Conservation (phyloP, 1,140 invertebrate genomes). For the Leptonema lineaticorne region DNA sequence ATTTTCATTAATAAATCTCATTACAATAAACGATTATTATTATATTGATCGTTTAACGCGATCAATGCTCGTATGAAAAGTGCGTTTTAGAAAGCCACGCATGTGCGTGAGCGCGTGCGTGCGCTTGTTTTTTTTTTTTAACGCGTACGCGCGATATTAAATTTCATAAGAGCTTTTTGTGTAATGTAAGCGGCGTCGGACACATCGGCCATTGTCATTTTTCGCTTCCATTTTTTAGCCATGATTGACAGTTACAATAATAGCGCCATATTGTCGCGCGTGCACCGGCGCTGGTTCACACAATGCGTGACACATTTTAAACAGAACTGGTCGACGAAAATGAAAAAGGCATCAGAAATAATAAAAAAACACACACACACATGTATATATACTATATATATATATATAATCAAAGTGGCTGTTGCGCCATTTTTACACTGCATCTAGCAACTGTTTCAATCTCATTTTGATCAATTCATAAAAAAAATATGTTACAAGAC, state of each 20-base stretch:
- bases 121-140: too few species aligned
- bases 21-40: too few species aligned
- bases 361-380: not conserved
- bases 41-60: too few species aligned
- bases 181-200: slow-evolving; percentile 9
- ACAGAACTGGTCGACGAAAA: not conserved
- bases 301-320: slow-evolving; percentile 25
- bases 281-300: slow-evolving; percentile 18
- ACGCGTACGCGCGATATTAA: slow-evolving; percentile 8
- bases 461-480: too few species aligned
- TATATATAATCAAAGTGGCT: too few species aligned
- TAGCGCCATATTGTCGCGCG: slow-evolving; percentile 39
- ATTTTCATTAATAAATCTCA: too few species aligned
- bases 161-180: slow-evolving; percentile 11
- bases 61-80: too few species aligned
- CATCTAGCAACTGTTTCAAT: too few species aligned
- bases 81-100: too few species aligned
- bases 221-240: slow-evolving; percentile 30
- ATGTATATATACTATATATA: too few species aligned
- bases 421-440: too few species aligned
- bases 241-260: slow-evolving; percentile 40
- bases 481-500: not conserved
- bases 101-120: not conserved
- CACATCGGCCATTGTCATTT: slow-evolving; percentile 28
- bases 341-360: too few species aligned